Base-by-base conservation (phyloP, 2,888 invertebrate species). In the Diachrysia chrysitis region DNA sequence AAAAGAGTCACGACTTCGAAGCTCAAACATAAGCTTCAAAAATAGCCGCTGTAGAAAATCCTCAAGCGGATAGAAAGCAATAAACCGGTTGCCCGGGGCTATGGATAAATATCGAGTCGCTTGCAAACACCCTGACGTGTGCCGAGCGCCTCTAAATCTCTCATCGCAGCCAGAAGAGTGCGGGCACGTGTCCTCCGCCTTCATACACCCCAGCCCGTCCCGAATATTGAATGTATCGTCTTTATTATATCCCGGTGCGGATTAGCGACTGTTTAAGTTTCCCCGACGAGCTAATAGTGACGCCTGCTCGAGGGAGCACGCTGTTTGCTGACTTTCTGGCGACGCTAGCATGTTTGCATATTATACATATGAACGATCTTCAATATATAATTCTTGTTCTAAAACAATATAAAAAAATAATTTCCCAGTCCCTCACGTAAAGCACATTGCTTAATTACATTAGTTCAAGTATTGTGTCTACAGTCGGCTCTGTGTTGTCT, bases 41-140 rank as follows among this genome's bases (percentile, higher is more conserved):
- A 69, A 58, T n/a, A 63, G 58, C 69, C 63, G 7, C 55, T 62
- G 42, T 21, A 57, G 70, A 54, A 80, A 67, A 69, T 66, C 61
- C 57, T 17, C 57, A 57, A 64, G 59, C 64, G 46, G 71, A 69
- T 62, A 46, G 78, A 83, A 86, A 79, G 86, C 86, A 89, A 90
- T 89, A 90, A 88, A 83, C 76, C 69, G 75, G 77, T 86, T 73
- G 85, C 89, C 84, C 64, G 75, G 76, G 83, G 88, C 85, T 84
- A 83, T 82, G 82, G 85, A 85, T 83, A 85, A 82, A 83, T 76
- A 82, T 63, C 68, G 69, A 59, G 62, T 69, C 73, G 59, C 70
- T 69, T 54, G 78, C 71, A 78, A 78, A 79, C 78, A 81, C 56
- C 54, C 58, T 17, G 53, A 35, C 72, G 70, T 62, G 58, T 56